Base-by-base conservation (phyloP, 2,113 vertebrate species). In the Poecilia latipinna region DNA sequence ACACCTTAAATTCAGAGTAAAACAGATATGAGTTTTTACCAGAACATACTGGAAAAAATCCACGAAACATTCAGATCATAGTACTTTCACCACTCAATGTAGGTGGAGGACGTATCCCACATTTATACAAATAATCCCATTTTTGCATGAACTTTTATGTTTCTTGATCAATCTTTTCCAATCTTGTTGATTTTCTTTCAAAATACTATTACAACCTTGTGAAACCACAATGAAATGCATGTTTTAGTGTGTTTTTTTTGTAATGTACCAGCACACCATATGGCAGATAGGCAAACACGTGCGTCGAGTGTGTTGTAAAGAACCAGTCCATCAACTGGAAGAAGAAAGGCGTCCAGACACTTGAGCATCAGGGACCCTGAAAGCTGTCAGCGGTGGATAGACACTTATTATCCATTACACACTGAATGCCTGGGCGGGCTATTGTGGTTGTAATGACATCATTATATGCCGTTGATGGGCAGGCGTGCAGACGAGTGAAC, bases 211-310 rank as follows among this genome's bases (percentile, higher is more conserved):
- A 35, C 51, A 44, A 28, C 62, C 85, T 37, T 67, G 78, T 65
- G 37, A 69, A 42, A 73, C 77, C 78, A 57, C 57, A 60, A 29
- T 76, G 24, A 80, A 84, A 80, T 79, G 74, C 39, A 66, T 68
- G 75, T 83, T 81, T 44, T 54, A 74, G 70, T 57, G 67, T 54
- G 4, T 63, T 80, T 64, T 51, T 79, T 35, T 35, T 65, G 84
- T 89, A 64, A 68, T 86, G 69, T 57, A 78, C 51, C 71, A 79
- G 82, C 66, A 61, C 88, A 81, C 76, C 92, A 93, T 93, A 93
- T 93, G 92, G 92, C 85, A 91, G 87, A 93, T 90, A 82, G 88
- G 85, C 69, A 13, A 77, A 68, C 22, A 57, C 8, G 51, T 57
- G 51, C 2, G 12, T 68, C 69, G 63, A 84, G 74, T 70, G 42